Percentiles rank a stretch among this genome's conserved stretches.
phyloP scores from a whole-genome alignment of 2,797 vertebrate genomes.

The Thamnophis elegans region DNA sequence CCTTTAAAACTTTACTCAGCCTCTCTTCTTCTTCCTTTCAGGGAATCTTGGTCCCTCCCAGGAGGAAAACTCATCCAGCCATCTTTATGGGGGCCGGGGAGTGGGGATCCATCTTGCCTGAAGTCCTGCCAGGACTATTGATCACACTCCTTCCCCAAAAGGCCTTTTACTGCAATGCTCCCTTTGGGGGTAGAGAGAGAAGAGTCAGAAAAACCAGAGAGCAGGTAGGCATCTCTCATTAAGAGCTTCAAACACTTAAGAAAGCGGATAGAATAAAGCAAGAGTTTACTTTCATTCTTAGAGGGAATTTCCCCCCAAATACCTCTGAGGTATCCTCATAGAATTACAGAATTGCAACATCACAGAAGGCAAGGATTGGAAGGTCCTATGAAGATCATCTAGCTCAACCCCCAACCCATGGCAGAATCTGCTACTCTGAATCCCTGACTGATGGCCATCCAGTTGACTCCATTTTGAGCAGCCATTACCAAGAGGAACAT shows the following conservation, averaged over 20 bases:
- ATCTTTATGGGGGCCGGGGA: not conserved
- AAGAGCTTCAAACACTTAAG: not conserved
- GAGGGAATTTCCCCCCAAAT: not conserved
- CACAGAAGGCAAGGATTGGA: not conserved
- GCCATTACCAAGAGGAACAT: not conserved
- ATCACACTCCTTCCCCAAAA: not conserved
- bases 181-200: not conserved
- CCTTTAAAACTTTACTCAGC: not conserved
- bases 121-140: not conserved
- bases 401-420: not conserved
- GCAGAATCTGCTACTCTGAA: not conserved
- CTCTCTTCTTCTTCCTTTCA: not conserved
- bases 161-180: conserved; percentile 8
- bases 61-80: not conserved
- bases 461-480: not conserved
- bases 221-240: not conserved
- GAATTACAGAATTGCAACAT: not conserved
- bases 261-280: not conserved
- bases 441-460: not conserved
- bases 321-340: not conserved
- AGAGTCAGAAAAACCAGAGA: not conserved
- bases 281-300: not conserved
- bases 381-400: not conserved
- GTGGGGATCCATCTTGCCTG: not conserved
- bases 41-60: not conserved